A percentile compares a stretch with the other conserved stretches of the same genome.
phyloP scores from a whole-genome alignment of 2,797 vertebrate species.

The Chloroceryle inda region DNA sequence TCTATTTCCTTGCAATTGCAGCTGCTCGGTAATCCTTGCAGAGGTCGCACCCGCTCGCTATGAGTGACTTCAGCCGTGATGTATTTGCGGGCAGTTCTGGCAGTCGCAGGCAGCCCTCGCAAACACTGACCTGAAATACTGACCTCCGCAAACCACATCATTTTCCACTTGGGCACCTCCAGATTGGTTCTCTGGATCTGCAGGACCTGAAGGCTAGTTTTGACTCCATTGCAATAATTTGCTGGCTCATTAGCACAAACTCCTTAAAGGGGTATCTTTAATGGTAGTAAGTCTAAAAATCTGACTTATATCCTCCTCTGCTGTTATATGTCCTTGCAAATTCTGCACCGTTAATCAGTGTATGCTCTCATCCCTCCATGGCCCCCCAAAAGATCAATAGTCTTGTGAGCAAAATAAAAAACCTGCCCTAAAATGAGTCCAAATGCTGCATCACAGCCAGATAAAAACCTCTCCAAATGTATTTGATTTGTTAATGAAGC shows the following conservation, averaged over 20 bases:
- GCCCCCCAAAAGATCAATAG: background rate
- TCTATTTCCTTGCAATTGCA: background rate
- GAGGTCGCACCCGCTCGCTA: background rate
- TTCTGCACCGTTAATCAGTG: background rate
- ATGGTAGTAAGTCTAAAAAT: slow-evolving; percentile 58
- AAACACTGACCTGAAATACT: slow-evolving; percentile 31
- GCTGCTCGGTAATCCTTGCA: background rate
- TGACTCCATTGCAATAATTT: slow-evolving; percentile 59
- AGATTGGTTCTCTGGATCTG: slow-evolving; percentile 65
- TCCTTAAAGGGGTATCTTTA: slow-evolving; percentile 67
- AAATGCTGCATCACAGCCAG: background rate
- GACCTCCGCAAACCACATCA: slow-evolving; percentile 71
- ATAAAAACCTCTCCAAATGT: background rate
- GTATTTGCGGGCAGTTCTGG: background rate
- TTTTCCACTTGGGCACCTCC: slow-evolving; percentile 77
- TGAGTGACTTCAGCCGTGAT: background rate
- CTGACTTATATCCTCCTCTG: background rate
- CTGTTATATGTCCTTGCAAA: background rate
- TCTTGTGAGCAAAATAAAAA: background rate
- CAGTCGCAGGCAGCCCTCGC: background rate
- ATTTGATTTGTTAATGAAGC: background rate
- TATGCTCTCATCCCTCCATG: background rate
- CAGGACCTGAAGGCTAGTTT: slow-evolving; percentile 28
- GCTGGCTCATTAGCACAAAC: slow-evolving; percentile 72
- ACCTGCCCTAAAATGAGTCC: background rate